Percentiles rank a stretch among this genome's conserved stretches.
These are phyloP conservation scores for Hydrozoanthus tunicans DNA, from an alignment of 64 coral and sea anemone genomes.

Conservation along the genomic window DNA sequence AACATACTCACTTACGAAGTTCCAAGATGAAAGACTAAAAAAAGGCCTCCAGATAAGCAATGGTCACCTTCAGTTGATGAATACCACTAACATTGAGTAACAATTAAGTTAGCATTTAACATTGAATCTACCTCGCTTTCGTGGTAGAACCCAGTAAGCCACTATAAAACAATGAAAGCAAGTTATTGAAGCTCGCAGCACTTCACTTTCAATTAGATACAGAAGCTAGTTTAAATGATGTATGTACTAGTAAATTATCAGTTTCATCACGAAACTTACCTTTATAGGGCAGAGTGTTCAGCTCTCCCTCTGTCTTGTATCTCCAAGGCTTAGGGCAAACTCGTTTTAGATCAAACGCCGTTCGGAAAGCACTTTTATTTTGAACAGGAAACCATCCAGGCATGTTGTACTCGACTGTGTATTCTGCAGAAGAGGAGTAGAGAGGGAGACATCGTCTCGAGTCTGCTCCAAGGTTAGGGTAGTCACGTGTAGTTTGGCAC, in stretches of 20 bases:
- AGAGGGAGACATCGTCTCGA: slow-evolving; percentile 64
- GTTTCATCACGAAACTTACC: not conserved
- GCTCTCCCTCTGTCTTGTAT: slow-evolving; percentile 64
- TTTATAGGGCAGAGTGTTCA: slow-evolving; percentile 58
- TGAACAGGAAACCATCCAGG: slow-evolving; percentile 83
- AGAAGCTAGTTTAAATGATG: no score
- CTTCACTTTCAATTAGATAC: no score
- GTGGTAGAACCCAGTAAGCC: no score
- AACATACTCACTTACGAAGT: no score
- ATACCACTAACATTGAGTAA: no score
- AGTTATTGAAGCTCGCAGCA: no score
- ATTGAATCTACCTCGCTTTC: no score
- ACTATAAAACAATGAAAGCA: no score
- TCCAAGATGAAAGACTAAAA: no score
- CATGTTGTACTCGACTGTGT: slow-evolving; percentile 64
- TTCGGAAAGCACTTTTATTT: slow-evolving; percentile 64
- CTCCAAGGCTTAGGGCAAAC: slow-evolving; percentile 89
- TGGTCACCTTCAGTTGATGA: no score
- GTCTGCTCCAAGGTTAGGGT: not conserved
- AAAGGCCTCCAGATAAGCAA: no score
- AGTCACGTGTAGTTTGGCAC: slow-evolving; percentile 48
- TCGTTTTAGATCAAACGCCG: slow-evolving; percentile 54
- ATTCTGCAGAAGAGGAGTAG: slow-evolving; percentile 65
- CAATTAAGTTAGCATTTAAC: no score
- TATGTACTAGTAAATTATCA: not conserved